Base-by-base conservation (phyloP, 2,888 invertebrate species). In the Leptogaster cylindrica region DNA sequence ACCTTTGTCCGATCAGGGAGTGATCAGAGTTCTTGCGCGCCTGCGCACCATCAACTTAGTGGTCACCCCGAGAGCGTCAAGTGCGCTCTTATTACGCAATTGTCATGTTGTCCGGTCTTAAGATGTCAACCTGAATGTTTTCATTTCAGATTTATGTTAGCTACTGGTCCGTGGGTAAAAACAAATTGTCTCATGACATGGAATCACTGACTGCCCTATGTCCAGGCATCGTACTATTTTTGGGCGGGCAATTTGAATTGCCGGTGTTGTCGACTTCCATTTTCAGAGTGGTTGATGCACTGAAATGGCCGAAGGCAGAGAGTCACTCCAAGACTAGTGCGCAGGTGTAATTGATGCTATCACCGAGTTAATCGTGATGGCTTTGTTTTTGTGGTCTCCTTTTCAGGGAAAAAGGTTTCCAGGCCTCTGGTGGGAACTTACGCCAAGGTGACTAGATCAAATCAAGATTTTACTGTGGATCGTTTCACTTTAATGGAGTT, bases 191-290 rank as follows among this genome's bases (percentile, higher is more conserved):
- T 44, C 61, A 61, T 41, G 61, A 41, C 14, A 16, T 20, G 25
- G 10, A 31, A n/a, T n/a, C 31, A 31, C 6, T 46, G n/a, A 12
- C 5, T n/a, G 46, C 18, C 44, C 6, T n/a, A 8, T n/a, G 46
- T 6, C 46, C 25, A 46, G 46, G 46, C 46, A 12, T 58, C 44
- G 28, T 18, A 61, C 61, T 61, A 61, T 44, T 44, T 61, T 61
- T 61, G 61, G 61, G 61, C 23, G 61, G 44, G 61, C 61, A 61
- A 61, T 61, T 61, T 61, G 61, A 61, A 61, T 61, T 61, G 61
- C 18, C 61, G 28, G 61, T 16, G 61, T 23, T 28, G 44, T 61
- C 27, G 28, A 44, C 61, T 61, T 44, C 61, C 61, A 61, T 61
- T 61, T 48, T 36, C 14, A 44, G 51, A n/a, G 44, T 31, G 12